Evolutionary conservation across 2,113 vertebrate species (phyloP).

Genomic region (Prolemur simus): DNA sequence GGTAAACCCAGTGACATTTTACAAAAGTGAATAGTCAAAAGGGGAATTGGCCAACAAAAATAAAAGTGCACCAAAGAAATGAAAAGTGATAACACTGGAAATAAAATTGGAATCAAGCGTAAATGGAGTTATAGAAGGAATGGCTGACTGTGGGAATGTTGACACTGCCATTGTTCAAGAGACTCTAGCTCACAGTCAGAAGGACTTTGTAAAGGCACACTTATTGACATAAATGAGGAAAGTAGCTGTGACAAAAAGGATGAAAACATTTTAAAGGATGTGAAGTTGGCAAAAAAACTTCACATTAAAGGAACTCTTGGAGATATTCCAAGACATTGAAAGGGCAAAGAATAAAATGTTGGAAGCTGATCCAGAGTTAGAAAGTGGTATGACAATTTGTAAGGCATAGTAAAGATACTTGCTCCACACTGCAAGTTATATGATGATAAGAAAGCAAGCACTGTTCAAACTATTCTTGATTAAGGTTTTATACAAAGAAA

Average conservation of each 20-base stretch:
- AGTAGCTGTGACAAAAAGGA: background rate
- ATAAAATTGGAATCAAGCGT: background rate
- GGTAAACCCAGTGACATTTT: background rate
- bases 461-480: background rate
- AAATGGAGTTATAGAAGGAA: background rate
- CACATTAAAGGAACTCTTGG: background rate
- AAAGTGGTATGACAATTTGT: background rate
- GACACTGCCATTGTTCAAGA: background rate
- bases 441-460: background rate
- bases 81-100: slow-evolving; percentile 3
- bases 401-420: background rate
- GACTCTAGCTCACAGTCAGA: background rate
- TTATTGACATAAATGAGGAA: background rate
- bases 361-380: background rate
- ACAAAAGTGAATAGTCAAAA: slow-evolving; percentile 14
- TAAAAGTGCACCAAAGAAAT: background rate
- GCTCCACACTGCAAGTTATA: background rate
- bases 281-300: background rate
- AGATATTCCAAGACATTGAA: background rate
- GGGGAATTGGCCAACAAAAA: background rate
- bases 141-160: background rate
- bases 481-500: background rate
- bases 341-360: background rate
- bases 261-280: background rate
- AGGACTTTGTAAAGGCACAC: background rate